Base-by-base conservation (phyloP, 2,113 vertebrate genomes). In the Furnarius figulus region DNA sequence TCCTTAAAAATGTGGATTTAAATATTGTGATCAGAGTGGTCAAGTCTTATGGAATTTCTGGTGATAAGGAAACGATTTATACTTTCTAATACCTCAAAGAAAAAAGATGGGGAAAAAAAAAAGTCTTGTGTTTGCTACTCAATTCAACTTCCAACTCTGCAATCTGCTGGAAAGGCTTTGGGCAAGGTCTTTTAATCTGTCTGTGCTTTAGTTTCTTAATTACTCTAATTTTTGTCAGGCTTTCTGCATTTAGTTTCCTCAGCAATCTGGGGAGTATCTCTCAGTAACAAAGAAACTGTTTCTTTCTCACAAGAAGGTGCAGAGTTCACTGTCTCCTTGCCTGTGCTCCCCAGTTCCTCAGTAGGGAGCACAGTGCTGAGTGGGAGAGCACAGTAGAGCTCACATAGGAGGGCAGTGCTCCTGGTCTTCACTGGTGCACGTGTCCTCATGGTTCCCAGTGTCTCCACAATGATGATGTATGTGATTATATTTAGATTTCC, bases 291-390 rank as follows among this genome's bases (percentile, higher is more conserved):
- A 75, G 20, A 14, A 67, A 20, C 10, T 18, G 3, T 75, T 50
- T 71, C 30, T 56, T 42, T 50, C 35, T 39, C 56, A 23, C 1
- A 11, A 72, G 70, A 50, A 27, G 16, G 7, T 35, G 33, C 70
- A 56, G 40, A 21, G 23, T 31, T 50, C 0, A 1, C 68, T 58
- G 47, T 50, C 19, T 77, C 21, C 40, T 42, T 23, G 59, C 53
- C 35, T 24, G 42, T 53, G n/a, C 31, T 59, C 49, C 24, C 14
- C 0, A 0, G 7, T 65, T 65, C 15, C 44, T 79, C 0, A 0
- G 2, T 4, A 2, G 0, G 62, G 30, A 52, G 56, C 33, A 9
- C 14, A 6, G 4, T 0, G 0, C 30, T 42, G 49, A 50, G 13
- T 16, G 20, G 62, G n/a, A 52, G 21, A 44, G 30, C 6, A 5